phyloP scores from a whole-genome alignment of 1,140 invertebrate genomes.

The Megathymus violae region DNA sequence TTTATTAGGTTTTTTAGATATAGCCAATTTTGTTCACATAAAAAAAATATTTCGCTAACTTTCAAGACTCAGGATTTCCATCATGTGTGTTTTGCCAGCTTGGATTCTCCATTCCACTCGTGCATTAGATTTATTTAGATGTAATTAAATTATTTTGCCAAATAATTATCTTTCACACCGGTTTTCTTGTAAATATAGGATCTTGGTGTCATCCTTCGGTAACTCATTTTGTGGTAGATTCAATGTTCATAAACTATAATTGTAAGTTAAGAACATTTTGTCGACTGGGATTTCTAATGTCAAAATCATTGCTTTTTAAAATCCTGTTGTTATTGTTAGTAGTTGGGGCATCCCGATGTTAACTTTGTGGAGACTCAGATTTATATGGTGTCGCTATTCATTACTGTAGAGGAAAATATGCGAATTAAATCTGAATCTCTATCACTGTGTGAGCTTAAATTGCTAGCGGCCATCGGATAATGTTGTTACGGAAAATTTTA shows the following conservation, averaged over 20 bases:
- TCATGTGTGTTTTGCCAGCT: slow-evolving; percentile 29
- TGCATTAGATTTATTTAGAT: slow-evolving; percentile 57
- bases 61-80: too few species aligned
- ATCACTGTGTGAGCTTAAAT: too few species aligned
- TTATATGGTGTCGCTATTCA: too few species aligned
- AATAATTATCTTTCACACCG: slow-evolving; percentile 63
- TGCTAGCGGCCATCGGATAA: too few species aligned
- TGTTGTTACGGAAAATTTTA: background rate
- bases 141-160: slow-evolving; percentile 79
- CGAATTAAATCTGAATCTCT: too few species aligned
- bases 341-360: too few species aligned
- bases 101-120: slow-evolving; percentile 40
- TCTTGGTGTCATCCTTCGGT: slow-evolving; percentile 57
- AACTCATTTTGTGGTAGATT: slow-evolving; percentile 57
- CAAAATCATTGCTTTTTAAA: background rate
- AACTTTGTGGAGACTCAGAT: too few species aligned
- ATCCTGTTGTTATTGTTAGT: too few species aligned
- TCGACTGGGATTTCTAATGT: slow-evolving; percentile 52
- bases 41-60: too few species aligned
- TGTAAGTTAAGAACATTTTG: slow-evolving; percentile 41
- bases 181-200: slow-evolving; percentile 70
- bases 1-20: too few species aligned
- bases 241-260: slow-evolving; percentile 52
- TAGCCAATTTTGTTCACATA: too few species aligned
- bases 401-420: too few species aligned